Evolutionary conservation across 2,888 invertebrate species (phyloP), one percentile per base, ranked within the genome.

Genomic region (Drosophila antonietae): DNA sequence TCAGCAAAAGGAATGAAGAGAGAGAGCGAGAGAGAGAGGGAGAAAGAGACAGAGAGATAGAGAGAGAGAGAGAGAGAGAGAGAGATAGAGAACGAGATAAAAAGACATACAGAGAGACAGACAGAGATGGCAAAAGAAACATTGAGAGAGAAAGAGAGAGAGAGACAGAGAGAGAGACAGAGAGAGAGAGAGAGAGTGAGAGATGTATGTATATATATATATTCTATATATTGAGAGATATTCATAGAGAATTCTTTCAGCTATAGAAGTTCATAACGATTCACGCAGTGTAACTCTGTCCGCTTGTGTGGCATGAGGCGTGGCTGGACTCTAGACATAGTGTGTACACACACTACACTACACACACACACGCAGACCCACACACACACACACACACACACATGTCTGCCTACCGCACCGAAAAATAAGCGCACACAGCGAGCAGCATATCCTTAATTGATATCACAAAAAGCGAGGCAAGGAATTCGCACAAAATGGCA

Each of bases 371-470:
- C 23, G 28, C 46, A 46, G 23, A 23, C 28, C 35, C 14, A 28
- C 18, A 52, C 33, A 14, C 28, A 14, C 31, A 18, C 31, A 41
- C 31, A 2, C 18, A 41, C 31, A 2, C 18, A 28, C 39, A 15
- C 60, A 37, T 23, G 23, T 71, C 65, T 77, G 74, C 67, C 73
- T 72, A 69, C 49, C 51, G 74, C 80, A 57, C 75, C 73, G 68
- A 68, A 78, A 76, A 78, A 77, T 77, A 75, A 77, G 73, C 75
- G 46, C 66, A 72, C 73, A 67, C 46, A 58, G 78, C 71, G 66
- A 83, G 74, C 82, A 91, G 75, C 80, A 91, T 88, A 88, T 90
- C 90, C 91, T 90, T 90, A 90, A 90, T 90, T 90, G 90, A 90
- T 90, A 91, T 91, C 90, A 90, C 90, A 91, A 83, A 84, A 81